Percentiles rank a stretch among this genome's conserved stretches.
Conservation (phyloP, 2,113 vertebrate genomes). For the Bos indicus region DNA sequence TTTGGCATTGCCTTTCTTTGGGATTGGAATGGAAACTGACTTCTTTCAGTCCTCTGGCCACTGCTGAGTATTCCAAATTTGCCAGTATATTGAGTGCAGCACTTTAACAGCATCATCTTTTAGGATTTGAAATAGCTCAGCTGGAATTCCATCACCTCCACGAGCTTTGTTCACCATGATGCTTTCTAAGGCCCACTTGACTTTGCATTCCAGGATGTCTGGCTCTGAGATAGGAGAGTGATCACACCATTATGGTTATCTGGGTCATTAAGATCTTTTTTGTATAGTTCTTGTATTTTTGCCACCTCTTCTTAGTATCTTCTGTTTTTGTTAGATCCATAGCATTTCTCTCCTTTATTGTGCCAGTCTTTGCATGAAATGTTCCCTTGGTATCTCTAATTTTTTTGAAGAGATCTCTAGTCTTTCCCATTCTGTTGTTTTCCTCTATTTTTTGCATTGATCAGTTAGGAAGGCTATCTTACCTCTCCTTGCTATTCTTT, state of each 20-base stretch:
- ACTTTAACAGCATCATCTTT: not conserved
- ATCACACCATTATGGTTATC: not conserved
- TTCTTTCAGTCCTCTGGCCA: not conserved
- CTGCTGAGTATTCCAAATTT: not conserved
- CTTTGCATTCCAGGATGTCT: not conserved
- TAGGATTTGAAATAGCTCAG: not conserved
- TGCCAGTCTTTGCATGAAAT: not conserved
- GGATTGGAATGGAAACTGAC: not conserved
- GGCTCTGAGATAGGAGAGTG: not conserved
- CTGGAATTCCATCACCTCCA: not conserved
- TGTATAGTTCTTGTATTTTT: not conserved
- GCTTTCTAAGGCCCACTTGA: not conserved
- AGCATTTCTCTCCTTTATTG: not conserved
- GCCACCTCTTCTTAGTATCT: not conserved
- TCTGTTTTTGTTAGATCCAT: not conserved
- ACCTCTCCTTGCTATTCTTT: not conserved
- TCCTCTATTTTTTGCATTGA: not conserved
- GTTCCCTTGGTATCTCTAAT: not conserved
- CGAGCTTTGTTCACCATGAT: not conserved
- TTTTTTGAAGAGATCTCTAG: not conserved
- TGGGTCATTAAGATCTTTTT: not conserved
- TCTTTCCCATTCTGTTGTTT: not conserved
- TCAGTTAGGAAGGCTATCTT: not conserved
- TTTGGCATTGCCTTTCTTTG: not conserved
- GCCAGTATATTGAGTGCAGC: not conserved